phyloP scores from a whole-genome alignment of 1,140 invertebrate genomes.

The Mizuhopecten yessoensis region DNA sequence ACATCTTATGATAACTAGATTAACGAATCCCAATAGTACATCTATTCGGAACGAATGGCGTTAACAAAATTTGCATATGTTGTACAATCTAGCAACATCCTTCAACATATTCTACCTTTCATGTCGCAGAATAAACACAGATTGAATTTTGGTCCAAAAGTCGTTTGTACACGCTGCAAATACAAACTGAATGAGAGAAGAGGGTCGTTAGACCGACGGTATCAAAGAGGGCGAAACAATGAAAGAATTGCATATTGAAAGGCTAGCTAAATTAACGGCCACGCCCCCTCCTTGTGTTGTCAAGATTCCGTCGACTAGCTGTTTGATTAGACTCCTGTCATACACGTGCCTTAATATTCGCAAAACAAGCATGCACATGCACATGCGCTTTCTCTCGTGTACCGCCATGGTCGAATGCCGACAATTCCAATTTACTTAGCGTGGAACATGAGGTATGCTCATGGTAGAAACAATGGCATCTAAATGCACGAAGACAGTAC shows the following conservation, averaged over 20 bases:
- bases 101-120: conserved; percentile 37
- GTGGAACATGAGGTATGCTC: background rate
- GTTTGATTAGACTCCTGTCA: conserved; percentile 5
- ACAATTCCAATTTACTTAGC: conserved; percentile 28
- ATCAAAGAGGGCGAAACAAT: conserved; percentile 38
- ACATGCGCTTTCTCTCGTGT: background rate
- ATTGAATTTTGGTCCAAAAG: conserved; percentile 25
- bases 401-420: conserved; percentile 29
- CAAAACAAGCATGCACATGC: conserved; percentile 31
- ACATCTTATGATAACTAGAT: background rate
- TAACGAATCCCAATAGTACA: background rate
- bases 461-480: background rate
- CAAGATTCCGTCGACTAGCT: conserved; percentile 31
- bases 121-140: conserved; percentile 1
- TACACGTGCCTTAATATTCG: conserved; percentile 10
- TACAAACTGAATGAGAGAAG: conserved; percentile 8
- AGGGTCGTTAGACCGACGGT: background rate
- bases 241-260: conserved; percentile 18
- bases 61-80: background rate
- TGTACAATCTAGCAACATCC: background rate
- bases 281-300: conserved; percentile 30
- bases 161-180: conserved; percentile 13
- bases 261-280: conserved; percentile 7
- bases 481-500: background rate
- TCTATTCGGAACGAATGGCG: background rate